These are phyloP conservation scores for Platichthys flesus DNA, from an alignment of 2,113 vertebrate genomes.

Conservation along the genomic window DNA sequence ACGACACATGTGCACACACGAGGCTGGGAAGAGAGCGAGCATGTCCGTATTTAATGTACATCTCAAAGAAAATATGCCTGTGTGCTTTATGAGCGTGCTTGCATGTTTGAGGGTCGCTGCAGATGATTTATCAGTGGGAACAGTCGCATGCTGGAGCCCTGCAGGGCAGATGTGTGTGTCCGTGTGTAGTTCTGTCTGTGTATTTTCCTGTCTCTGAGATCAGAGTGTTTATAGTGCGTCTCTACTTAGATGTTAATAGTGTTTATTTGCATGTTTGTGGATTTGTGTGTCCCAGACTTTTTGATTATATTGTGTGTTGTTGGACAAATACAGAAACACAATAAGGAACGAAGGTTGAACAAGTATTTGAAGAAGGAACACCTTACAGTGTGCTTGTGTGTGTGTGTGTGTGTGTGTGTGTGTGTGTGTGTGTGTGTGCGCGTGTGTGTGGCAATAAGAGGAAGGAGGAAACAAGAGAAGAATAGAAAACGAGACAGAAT, in stretches of 20 bases:
- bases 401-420: constrained; percentile 11
- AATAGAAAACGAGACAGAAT: constrained; percentile 39
- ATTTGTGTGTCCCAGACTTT: not conserved
- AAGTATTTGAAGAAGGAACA: too few species aligned
- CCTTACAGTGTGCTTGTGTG: not conserved
- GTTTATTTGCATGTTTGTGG: constrained; percentile 1
- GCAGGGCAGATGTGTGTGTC: constrained; percentile 18
- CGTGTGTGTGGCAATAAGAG: constrained; percentile 14
- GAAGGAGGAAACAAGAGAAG: constrained; percentile 24
- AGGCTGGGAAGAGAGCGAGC: constrained; percentile 26
- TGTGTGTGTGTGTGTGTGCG: constrained; percentile 9
- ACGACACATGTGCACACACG: constrained; percentile 20
- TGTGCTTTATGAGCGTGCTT: constrained; percentile 30
- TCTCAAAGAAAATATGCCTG: constrained; percentile 40
- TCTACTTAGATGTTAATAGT: not conserved
- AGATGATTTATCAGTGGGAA: constrained; percentile 49
- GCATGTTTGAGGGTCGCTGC: constrained; percentile 33
- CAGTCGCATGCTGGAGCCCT: constrained; percentile 25
- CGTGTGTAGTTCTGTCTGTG: not conserved
- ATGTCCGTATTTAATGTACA: constrained; percentile 52
- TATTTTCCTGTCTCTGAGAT: not conserved
- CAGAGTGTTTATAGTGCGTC: not conserved
- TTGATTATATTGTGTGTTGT: not conserved
- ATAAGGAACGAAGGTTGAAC: not conserved
- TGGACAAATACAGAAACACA: not conserved